These are phyloP conservation scores for Procavia capensis DNA, from an alignment of 2,113 vertebrate species.

Conservation along the genomic window DNA sequence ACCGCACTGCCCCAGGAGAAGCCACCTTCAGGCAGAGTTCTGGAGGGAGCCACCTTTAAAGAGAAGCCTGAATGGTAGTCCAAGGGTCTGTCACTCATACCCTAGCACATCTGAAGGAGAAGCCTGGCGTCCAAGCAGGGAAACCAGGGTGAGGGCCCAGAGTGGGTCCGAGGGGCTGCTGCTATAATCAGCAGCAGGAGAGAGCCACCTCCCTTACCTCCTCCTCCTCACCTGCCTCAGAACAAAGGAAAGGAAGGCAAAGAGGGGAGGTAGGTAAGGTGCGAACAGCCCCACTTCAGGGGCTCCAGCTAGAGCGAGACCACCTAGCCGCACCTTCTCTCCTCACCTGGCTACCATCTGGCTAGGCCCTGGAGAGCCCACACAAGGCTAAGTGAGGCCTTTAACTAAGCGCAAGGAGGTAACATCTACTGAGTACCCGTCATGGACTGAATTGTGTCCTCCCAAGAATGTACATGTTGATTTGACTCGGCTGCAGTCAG, in stretches of 20 bases:
- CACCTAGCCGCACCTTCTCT: fast-evolving
- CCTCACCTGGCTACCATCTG: background rate
- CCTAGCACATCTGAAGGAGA: background rate
- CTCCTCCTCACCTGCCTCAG: background rate
- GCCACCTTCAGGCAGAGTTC: background rate
- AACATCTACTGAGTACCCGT: fast-evolving
- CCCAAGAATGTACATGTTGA: no score
- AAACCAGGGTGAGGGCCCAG: background rate
- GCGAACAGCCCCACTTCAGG: background rate
- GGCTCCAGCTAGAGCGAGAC: background rate
- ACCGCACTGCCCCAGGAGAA: background rate
- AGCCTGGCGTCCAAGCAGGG: background rate
- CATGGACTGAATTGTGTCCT: no score
- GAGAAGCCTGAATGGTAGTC: background rate
- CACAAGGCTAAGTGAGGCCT: background rate
- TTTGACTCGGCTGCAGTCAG: no score
- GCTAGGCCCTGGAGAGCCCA: background rate
- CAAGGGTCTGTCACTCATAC: background rate
- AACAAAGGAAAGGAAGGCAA: background rate
- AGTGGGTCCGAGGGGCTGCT: background rate
- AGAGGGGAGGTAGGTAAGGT: background rate
- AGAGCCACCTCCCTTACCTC: background rate
- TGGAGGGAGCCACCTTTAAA: background rate
- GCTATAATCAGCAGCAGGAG: background rate
- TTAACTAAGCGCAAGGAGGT: background rate